phyloP scores from a whole-genome alignment of 2,888 invertebrate genomes.

The Leptura quadrifasciata region DNA sequence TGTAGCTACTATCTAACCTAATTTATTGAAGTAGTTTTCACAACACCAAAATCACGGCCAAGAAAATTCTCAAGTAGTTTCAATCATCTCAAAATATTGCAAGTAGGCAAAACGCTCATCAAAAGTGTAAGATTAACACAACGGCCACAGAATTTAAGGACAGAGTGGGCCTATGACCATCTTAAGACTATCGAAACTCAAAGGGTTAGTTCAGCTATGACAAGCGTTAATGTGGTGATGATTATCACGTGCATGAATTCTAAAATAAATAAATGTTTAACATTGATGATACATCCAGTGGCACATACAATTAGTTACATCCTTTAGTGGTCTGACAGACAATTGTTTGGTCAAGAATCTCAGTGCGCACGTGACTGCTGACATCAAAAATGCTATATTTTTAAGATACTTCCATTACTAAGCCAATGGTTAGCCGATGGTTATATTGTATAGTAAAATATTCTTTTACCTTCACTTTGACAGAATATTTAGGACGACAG shows the following conservation, averaged over 20 bases:
- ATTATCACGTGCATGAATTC: neutral
- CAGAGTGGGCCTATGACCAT: neutral
- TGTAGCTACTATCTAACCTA: conserved; percentile 1
- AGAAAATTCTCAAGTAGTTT: neutral
- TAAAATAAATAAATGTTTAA: neutral
- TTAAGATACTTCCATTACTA: neutral
- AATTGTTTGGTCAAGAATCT: neutral
- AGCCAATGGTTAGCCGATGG: neutral
- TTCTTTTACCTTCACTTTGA: too few species aligned
- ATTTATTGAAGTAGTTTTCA: neutral
- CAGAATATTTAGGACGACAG: too few species aligned
- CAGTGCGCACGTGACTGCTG: neutral
- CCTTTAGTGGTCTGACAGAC: neutral
- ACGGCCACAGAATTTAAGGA: neutral
- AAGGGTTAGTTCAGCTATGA: neutral
- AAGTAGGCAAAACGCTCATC: neutral
- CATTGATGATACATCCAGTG: neutral
- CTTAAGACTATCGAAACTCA: neutral
- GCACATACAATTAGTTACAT: neutral
- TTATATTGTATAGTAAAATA: neutral
- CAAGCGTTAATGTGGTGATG: neutral
- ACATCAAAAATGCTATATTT: neutral
- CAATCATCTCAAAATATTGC: neutral
- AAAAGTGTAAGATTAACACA: neutral
- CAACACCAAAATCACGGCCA: neutral